A percentile compares a stretch with the other conserved stretches of the same genome.
Conservation (phyloP, 2,113 vertebrate species). For the Sinocyclocheilus anshuiensis region DNA sequence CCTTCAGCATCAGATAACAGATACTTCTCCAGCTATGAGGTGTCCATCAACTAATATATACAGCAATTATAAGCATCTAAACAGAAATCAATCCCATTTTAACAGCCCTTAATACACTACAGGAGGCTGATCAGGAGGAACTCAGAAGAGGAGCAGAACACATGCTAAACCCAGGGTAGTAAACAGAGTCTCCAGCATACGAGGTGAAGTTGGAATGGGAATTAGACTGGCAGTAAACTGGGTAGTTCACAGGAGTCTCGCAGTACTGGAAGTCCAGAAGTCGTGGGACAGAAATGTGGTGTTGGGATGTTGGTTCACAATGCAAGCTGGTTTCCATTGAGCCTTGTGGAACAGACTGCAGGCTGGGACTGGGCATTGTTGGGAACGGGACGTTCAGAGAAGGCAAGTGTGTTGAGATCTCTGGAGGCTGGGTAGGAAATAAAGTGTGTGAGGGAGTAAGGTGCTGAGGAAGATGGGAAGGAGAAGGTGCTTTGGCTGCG, state of each 20-base stretch:
- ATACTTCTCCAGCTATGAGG: constrained; percentile 8
- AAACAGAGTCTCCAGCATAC: constrained; percentile 50
- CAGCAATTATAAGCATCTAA: constrained; percentile 2
- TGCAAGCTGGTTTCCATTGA: constrained; percentile 38
- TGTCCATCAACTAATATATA: constrained; percentile 13
- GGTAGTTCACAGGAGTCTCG: constrained; percentile 52
- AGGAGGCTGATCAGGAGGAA: constrained; percentile 47
- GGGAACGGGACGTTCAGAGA: constrained; percentile 17
- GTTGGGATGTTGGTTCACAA: constrained; percentile 42
- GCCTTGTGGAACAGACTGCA: constrained; percentile 26
- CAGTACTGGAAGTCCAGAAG: constrained; percentile 56
- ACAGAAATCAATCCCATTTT: not conserved
- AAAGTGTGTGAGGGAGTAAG: constrained; percentile 6
- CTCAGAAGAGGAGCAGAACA: constrained; percentile 54
- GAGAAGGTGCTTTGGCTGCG: constrained; percentile 17
- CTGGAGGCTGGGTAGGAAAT: constrained; percentile 40
- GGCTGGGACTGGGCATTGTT: constrained; percentile 35
- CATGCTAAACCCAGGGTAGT: constrained; percentile 56
- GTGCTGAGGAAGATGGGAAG: constrained; percentile 27
- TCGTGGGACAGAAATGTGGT: constrained; percentile 44
- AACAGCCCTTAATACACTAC: not conserved
- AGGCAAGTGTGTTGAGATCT: constrained; percentile 38
- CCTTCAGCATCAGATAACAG: constrained; percentile 29
- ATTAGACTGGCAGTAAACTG: constrained; percentile 49
- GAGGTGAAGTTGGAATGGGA: constrained; percentile 45